A percentile compares a stretch with the other conserved stretches of the same genome.
These are phyloP conservation scores for Leptobrachium ailaonicum DNA, from an alignment of 2,113 vertebrate genomes.

Conservation along the genomic window DNA sequence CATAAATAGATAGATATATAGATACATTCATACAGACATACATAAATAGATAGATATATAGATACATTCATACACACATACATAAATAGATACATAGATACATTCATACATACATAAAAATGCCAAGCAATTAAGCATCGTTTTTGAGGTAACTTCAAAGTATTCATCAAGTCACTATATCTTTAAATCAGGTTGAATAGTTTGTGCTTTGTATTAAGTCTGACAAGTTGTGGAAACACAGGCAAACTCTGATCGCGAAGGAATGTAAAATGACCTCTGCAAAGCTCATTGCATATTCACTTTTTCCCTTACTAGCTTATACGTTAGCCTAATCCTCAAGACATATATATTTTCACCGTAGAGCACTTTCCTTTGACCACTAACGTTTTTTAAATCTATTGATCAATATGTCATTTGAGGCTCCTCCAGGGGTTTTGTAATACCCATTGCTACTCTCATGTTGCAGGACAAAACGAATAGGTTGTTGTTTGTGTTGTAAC, in stretches of 20 bases:
- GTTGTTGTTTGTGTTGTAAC: constrained; percentile 82
- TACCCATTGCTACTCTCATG: constrained; percentile 68
- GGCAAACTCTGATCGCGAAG: constrained; percentile 50
- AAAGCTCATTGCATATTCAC: constrained; percentile 52
- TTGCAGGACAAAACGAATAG: constrained; percentile 80
- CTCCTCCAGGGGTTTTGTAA: constrained; percentile 71
- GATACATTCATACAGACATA: too few relatives aligned
- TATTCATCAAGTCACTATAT: constrained; percentile 3
- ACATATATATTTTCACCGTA: constrained; percentile 57
- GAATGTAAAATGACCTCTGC: constrained; percentile 56
- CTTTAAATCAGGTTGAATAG: constrained; percentile 55
- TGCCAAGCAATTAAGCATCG: too few relatives aligned
- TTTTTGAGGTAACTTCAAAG: not conserved
- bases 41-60: too few relatives aligned
- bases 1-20: too few relatives aligned
- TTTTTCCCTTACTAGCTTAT: constrained; percentile 55
- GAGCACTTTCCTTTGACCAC: constrained; percentile 63
- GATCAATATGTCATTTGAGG: constrained; percentile 81
- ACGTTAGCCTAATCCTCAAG: constrained; percentile 55
- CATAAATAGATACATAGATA: too few relatives aligned
- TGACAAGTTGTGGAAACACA: constrained; percentile 60
- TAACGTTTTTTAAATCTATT: constrained; percentile 74
- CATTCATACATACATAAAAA: too few relatives aligned
- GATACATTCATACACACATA: too few relatives aligned
- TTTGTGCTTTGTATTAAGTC: constrained; percentile 51